phyloP scores from a whole-genome alignment of 1,140 invertebrate genomes.

The Sipha flava region DNA sequence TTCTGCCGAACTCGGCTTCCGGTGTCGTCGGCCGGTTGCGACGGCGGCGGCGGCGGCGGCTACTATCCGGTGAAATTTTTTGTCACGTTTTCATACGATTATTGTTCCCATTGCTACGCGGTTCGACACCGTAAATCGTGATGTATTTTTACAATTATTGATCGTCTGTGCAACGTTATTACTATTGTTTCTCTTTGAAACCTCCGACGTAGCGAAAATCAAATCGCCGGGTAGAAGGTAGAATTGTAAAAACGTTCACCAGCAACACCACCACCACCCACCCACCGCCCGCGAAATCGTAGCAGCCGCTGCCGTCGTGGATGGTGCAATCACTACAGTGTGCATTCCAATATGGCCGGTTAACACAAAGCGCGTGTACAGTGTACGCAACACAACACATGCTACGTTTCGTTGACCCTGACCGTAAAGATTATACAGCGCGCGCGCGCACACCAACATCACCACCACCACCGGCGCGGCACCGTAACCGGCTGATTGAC shows the following conservation, averaged over 20 bases:
- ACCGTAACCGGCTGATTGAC: not conserved
- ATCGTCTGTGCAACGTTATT: not conserved
- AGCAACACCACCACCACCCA: not conserved
- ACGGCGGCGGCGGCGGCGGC: too few relatives aligned
- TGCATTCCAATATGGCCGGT: slow-evolving; percentile 27
- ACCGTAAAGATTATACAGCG: slow-evolving; percentile 13
- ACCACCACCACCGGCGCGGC: not conserved
- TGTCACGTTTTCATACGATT: too few relatives aligned
- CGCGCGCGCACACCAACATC: not conserved
- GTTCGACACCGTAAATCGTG: too few relatives aligned
- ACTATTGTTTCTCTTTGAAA: not conserved
- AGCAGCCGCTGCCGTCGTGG: too few relatives aligned
- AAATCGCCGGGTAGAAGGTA: not conserved
- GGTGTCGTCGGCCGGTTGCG: too few relatives aligned
- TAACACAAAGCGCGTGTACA: slow-evolving; percentile 23
- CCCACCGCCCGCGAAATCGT: too few relatives aligned
- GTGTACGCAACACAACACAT: slow-evolving; percentile 23
- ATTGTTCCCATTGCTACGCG: too few relatives aligned
- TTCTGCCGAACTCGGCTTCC: too few relatives aligned
- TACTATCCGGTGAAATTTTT: too few relatives aligned
- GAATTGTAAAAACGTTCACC: too few relatives aligned
- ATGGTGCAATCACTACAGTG: not conserved
- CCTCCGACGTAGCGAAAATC: not conserved
- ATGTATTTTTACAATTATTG: too few relatives aligned
- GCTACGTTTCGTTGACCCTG: slow-evolving; percentile 14